A percentile compares a stretch with the other conserved stretches of the same genome.
Conservation (phyloP, 2,113 vertebrate genomes). For the Nesoenas mayeri region DNA sequence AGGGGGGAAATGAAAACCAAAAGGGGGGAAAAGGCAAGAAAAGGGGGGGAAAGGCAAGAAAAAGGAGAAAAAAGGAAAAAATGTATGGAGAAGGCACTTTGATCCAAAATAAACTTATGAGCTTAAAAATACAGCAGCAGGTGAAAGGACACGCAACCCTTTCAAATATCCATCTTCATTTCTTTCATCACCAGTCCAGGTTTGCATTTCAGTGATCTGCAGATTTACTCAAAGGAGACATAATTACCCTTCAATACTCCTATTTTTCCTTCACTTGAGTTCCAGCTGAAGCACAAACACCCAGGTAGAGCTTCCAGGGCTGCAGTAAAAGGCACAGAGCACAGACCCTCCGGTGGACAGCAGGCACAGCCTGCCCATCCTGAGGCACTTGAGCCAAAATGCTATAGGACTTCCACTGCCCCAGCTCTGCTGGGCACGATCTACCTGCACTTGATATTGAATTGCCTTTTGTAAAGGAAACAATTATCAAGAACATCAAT, state of each 20-base stretch:
- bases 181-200: too few relatives aligned
- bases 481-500: not conserved
- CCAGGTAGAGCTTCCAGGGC: not conserved
- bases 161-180: not conserved
- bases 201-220: accelerated
- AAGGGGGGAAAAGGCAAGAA: too few relatives aligned
- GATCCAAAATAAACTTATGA: not conserved
- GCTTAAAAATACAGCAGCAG: not conserved
- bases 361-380: not conserved
- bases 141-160: too few relatives aligned
- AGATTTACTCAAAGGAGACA: not conserved
- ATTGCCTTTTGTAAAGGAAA: not conserved
- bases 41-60: too few relatives aligned
- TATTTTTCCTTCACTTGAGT: accelerated
- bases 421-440: not conserved
- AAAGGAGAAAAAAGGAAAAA: too few relatives aligned
- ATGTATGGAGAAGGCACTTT: not conserved
- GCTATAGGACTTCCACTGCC: too few relatives aligned
- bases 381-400: not conserved
- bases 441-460: too few relatives aligned
- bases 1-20: too few relatives aligned
- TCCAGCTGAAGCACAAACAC: not conserved
- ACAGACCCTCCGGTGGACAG: not conserved
- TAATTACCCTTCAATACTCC: not conserved
- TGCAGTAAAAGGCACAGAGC: accelerated